Conservation (phyloP, 2,797 vertebrate species). For the Girardinus metallicus region DNA sequence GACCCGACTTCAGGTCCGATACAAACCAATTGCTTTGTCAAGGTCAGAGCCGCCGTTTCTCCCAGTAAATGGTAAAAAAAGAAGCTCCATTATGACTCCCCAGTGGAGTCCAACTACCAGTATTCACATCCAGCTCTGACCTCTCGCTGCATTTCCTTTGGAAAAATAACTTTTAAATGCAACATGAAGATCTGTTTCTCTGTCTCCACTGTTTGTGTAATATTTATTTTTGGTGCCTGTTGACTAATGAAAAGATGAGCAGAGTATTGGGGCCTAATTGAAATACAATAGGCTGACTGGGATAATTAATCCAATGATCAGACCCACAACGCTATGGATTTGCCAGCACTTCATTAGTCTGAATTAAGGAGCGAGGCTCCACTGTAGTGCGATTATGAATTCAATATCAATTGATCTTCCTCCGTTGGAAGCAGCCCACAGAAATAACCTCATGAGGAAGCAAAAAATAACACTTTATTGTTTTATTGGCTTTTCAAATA, state of each 20-base stretch:
- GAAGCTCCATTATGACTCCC: conserved; percentile 57
- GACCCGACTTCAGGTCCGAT: conserved; percentile 51
- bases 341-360: conserved; percentile 79
- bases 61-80: conserved; percentile 53
- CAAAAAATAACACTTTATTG: not conserved
- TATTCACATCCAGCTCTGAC: conserved; percentile 45
- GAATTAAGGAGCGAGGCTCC: conserved; percentile 67
- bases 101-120: conserved; percentile 46
- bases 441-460: conserved; percentile 31
- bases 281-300: conserved; percentile 73
- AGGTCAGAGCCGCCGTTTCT: conserved; percentile 63
- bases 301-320: conserved; percentile 79
- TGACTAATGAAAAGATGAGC: conserved; percentile 67
- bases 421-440: conserved; percentile 46
- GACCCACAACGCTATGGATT: conserved; percentile 71
- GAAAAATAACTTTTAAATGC: not conserved
- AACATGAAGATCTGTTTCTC: not conserved
- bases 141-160: not conserved
- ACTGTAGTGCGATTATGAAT: conserved; percentile 74
- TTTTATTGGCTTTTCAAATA: conserved; percentile 28
- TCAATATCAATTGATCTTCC: conserved; percentile 76
- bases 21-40: conserved; percentile 70
- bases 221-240: conserved; percentile 41
- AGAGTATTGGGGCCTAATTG: conserved; percentile 64
- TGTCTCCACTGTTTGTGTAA: conserved; percentile 7